Evolutionary conservation across 2,113 vertebrate species (phyloP).

Genomic region (Pavo muticus): DNA sequence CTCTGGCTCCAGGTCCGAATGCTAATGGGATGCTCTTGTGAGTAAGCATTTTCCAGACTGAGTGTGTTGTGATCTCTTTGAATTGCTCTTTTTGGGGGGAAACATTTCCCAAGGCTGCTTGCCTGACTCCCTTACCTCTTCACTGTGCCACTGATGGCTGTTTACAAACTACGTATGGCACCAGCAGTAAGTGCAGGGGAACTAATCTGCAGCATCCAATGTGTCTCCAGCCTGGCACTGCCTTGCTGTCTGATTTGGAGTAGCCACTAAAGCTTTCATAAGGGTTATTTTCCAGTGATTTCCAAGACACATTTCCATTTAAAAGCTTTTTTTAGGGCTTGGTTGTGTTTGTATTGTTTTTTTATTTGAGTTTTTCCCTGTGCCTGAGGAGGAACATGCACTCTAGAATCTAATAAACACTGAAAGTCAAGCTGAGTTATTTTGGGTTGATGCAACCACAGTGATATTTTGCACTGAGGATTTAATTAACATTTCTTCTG

Average conservation of each 20-base stretch:
- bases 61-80: not conserved
- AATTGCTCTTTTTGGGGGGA: not conserved
- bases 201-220: not conserved
- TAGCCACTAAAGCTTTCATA: not conserved
- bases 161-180: not conserved
- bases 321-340: not conserved
- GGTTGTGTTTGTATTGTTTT: not conserved
- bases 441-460: not conserved
- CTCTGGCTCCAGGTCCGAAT: not conserved
- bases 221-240: not conserved
- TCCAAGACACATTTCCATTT: not conserved
- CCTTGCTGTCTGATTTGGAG: not conserved
- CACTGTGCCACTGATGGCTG: not conserved
- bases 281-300: not conserved
- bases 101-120: not conserved
- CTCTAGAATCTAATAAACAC: not conserved
- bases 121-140: not conserved
- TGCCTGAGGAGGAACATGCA: not conserved
- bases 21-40: not conserved
- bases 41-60: constrained; percentile 11
- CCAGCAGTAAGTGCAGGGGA: not conserved
- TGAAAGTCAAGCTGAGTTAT: constrained; percentile 3
- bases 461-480: not conserved
- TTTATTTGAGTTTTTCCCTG: not conserved
- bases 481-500: constrained; percentile 22